These are phyloP conservation scores for Lycocerus yunnanus DNA, from an alignment of 2,888 invertebrate species.

Conservation along the genomic window DNA sequence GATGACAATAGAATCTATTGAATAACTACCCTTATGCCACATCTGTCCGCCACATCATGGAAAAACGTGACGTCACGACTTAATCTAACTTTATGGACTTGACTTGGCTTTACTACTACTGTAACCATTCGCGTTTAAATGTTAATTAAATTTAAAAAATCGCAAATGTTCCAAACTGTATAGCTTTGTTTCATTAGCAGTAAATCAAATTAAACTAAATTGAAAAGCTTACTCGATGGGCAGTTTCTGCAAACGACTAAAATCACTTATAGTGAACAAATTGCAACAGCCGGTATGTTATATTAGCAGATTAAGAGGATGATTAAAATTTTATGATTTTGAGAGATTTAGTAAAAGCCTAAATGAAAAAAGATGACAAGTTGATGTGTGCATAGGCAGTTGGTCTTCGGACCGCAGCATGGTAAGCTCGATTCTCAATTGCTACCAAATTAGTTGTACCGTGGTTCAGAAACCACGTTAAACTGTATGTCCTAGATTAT, in stretches of 20 bases:
- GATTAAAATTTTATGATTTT: too few species aligned
- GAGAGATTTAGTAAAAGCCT: too few species aligned
- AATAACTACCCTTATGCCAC: slow-evolving; percentile 24
- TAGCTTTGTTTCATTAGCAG: neutral
- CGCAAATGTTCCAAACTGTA: neutral
- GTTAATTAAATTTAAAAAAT: neutral
- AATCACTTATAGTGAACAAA: neutral
- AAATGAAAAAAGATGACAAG: too few species aligned
- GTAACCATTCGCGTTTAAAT: neutral
- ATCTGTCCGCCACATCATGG: slow-evolving; percentile 26
- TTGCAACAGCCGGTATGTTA: neutral
- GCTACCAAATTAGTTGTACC: too few species aligned
- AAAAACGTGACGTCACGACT: slow-evolving; percentile 15
- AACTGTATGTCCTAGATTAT: too few species aligned
- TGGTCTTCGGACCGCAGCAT: too few species aligned
- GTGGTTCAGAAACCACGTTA: too few species aligned
- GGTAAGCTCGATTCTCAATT: too few species aligned
- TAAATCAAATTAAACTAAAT: neutral
- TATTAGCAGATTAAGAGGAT: too few species aligned
- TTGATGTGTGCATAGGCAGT: too few species aligned
- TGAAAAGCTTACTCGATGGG: neutral
- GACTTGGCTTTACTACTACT: neutral
- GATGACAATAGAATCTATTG: slow-evolving; percentile 24
- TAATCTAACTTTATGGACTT: neutral
- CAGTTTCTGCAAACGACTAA: neutral